Base-by-base conservation (phyloP, 2,888 invertebrate species). In the Stenotaenia linearis region DNA sequence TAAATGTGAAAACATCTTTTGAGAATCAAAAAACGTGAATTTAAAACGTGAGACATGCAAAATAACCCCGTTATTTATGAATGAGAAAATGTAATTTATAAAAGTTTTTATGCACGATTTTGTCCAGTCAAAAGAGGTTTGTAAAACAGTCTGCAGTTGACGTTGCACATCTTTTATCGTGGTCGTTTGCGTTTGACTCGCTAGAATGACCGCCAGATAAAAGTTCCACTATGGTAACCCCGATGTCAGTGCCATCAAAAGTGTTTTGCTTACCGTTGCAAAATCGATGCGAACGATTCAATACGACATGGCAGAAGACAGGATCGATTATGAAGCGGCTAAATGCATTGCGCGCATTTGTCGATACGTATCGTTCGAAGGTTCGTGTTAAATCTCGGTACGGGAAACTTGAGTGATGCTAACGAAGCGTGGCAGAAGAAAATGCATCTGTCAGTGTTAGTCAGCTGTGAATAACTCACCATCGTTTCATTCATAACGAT, bases 121-220 rank as follows among this genome's bases (percentile, higher is more conserved):
- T 18, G 50, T 50, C 50, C 50, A 18, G 50, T 50, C 50, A 50
- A 50, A 50, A n/a, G n/a, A 50, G 50, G 69, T 69, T 28, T 69
- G 69, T 69, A 69, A 50, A 50, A 69, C 25, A 69, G 23, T 69
- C 69, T 69, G 69, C 25, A 69, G 69, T 69, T 69, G 69, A 69
- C 69, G 69, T 69, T 69, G 69, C 69, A 69, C 69, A 69, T 69
- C 69, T 69, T 69, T 69, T 69, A 69, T 69, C 69, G 69, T 69
- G 69, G 69, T 69, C 69, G 69, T 69, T 69, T 69, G 69, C 25
- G 69, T 69, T 69, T 69, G 69, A 69, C 69, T 69, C 69, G 18
- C n/a, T 69, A 28, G 25, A 69, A 69, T 69, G 69, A 69, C 69
- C 69, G 69, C 25, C 69, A 69, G 69, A 69, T 69, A 69, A 69